These are phyloP conservation scores for Aplysina aerophoba DNA, from an alignment of 37 sponge, comb jelly and placozoan genomes.

Conservation along the genomic window DNA sequence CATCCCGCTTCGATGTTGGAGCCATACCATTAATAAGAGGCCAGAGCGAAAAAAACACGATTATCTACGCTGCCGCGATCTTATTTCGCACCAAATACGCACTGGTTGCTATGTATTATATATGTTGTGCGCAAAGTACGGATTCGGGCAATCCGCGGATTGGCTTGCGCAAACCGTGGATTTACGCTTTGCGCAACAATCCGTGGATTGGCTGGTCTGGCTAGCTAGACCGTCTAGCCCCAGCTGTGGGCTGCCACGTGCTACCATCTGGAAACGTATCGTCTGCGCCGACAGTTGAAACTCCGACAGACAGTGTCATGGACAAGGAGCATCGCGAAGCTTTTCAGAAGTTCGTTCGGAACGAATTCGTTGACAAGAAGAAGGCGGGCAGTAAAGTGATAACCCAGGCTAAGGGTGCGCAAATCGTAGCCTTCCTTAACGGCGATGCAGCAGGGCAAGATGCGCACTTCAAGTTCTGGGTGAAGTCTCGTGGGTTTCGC, in stretches of 20 bases:
- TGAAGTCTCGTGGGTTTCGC: conserved; percentile 11
- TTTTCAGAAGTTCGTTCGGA: not conserved
- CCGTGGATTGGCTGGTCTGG: conserved; percentile 13
- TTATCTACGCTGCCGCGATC: too few species aligned
- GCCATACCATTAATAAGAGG: too few species aligned
- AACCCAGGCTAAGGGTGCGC: conserved; percentile 6
- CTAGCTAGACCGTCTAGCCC: not conserved
- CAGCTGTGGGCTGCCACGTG: too few species aligned
- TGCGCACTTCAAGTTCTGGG: conserved; percentile 16
- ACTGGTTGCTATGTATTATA: too few species aligned
- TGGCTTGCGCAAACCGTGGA: conserved; percentile 11
- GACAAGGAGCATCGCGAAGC: not conserved
- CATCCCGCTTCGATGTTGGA: too few species aligned
- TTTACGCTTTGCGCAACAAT: conserved; percentile 5
- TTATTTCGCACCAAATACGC: too few species aligned
- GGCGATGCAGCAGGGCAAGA: not conserved
- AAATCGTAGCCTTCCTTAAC: not conserved
- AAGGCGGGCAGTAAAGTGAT: conserved; percentile 8
- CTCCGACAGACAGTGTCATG: not conserved
- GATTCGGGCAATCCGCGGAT: not conserved
- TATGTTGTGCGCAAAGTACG: not conserved
- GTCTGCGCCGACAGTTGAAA: not conserved
- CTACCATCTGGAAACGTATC: not conserved
- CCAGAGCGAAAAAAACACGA: too few species aligned
- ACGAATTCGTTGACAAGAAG: not conserved